Evolutionary conservation across 2,113 vertebrate genomes (phyloP).

Genomic region (Crotophaga sulcirostris): DNA sequence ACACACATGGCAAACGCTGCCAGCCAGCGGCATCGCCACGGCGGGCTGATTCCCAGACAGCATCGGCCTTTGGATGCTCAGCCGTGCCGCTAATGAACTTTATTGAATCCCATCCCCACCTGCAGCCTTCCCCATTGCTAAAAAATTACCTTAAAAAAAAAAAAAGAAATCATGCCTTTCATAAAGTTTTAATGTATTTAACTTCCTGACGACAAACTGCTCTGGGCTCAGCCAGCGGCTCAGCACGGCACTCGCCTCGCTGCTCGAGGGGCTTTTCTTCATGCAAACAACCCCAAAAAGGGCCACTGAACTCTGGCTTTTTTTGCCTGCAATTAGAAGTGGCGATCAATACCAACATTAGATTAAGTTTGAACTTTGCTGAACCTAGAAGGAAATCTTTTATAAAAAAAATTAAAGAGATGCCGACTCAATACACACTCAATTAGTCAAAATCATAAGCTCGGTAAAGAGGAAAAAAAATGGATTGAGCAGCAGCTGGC

Average conservation of each 20-base stretch:
- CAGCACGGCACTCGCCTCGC: not conserved
- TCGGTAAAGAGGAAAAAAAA: not conserved
- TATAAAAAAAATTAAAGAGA: conserved; percentile 55
- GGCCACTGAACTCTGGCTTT: not conserved
- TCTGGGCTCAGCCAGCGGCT: not conserved
- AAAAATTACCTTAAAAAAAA: too few species aligned
- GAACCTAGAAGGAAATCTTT: conserved; percentile 60
- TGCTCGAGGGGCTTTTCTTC: not conserved
- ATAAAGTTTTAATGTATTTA: not conserved
- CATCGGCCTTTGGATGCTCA: fast-evolving
- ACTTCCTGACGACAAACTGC: not conserved
- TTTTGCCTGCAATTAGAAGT: conserved; percentile 35
- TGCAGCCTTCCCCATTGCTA: not conserved
- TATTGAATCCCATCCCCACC: not conserved
- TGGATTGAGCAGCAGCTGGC: fast-evolving
- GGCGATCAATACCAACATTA: conserved; percentile 47
- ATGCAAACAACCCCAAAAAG: not conserved
- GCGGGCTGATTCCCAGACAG: fast-evolving
- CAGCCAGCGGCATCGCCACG: fast-evolving
- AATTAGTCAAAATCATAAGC: conserved; percentile 57
- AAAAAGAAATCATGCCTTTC: not conserved
- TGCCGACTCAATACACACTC: not conserved
- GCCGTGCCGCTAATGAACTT: fast-evolving
- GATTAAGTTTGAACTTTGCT: conserved; percentile 59
- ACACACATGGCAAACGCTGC: fast-evolving